A percentile compares a stretch with the other conserved stretches of the same genome.
Evolutionary conservation across 2,888 invertebrate species (phyloP).

Genomic region (Drosophila engyochracea): DNA sequence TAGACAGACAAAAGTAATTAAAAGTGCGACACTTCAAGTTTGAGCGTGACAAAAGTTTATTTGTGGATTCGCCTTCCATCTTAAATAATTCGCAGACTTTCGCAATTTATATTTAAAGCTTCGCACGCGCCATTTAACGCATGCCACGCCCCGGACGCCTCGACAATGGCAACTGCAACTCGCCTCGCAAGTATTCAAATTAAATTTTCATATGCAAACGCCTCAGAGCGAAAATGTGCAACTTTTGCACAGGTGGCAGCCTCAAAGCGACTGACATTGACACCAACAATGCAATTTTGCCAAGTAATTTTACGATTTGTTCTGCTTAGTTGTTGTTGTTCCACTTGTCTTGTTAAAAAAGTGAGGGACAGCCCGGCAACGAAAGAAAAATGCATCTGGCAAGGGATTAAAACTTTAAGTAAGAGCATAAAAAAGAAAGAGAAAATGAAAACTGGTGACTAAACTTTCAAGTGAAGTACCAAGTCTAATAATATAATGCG

Average conservation of each 20-base stretch:
- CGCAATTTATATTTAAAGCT: constrained; percentile 57
- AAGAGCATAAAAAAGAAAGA: too few species aligned
- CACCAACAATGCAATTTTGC: constrained; percentile 62
- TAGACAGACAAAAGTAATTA: constrained; percentile 75
- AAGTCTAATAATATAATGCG: not conserved
- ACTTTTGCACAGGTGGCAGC: constrained; percentile 55
- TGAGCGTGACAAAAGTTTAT: constrained; percentile 72
- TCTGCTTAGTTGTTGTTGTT: constrained; percentile 4
- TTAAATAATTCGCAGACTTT: constrained; percentile 18
- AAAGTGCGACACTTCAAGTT: constrained; percentile 77
- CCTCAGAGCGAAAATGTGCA: constrained; percentile 15
- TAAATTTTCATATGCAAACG: constrained; percentile 68
- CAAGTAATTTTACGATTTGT: constrained; percentile 48
- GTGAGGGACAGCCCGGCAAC: constrained; percentile 16
- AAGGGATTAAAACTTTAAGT: not conserved
- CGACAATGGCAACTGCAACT: not conserved
- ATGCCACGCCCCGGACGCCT: constrained; percentile 5
- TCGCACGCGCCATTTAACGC: constrained; percentile 62
- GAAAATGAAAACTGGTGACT: not conserved
- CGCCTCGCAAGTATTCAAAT: constrained; percentile 65
- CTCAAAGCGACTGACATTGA: constrained; percentile 64
- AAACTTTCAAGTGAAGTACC: not conserved
- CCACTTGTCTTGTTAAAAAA: constrained; percentile 45
- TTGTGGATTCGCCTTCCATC: constrained; percentile 38
- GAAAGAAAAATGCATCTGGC: constrained; percentile 8